A percentile compares a stretch with the other conserved stretches of the same genome.
phyloP scores from a whole-genome alignment of 2,113 vertebrate species.

The Lethenteron reissneri region DNA sequence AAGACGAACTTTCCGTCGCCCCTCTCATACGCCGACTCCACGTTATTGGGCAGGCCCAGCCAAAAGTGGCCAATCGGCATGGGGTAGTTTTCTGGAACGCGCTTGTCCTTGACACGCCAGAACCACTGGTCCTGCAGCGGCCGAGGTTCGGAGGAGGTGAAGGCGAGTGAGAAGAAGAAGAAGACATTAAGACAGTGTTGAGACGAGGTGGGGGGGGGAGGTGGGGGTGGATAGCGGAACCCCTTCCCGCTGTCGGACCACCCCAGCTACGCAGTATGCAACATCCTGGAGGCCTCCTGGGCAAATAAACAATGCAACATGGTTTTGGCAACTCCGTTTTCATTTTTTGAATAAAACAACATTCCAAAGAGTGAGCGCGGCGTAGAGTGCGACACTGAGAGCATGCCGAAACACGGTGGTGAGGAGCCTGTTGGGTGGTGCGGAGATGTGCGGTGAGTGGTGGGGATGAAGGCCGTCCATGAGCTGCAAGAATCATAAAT shows the following conservation, averaged over 20 bases:
- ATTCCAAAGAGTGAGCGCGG: no score
- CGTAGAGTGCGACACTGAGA: no score
- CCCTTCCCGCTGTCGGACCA: neutral
- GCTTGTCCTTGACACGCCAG: constrained; percentile 74
- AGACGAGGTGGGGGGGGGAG: neutral
- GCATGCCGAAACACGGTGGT: no score
- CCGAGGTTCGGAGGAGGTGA: neutral
- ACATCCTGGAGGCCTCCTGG: neutral
- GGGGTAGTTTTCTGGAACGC: constrained; percentile 73
- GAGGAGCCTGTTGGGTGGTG: no score
- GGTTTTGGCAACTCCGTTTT: no score
- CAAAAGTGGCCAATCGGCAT: constrained; percentile 88
- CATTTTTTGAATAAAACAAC: no score
- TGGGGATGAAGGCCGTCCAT: no score
- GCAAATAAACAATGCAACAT: neutral
- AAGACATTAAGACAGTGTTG: neutral
- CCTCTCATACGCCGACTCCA: constrained; percentile 67
- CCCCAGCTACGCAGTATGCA: neutral
- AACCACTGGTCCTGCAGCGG: constrained; percentile 57
- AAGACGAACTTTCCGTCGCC: constrained; percentile 78
- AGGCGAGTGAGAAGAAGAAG: neutral
- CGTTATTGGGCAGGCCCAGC: constrained; percentile 56
- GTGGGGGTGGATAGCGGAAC: neutral
- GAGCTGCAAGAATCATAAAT: no score
- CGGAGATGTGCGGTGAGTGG: no score